phyloP scores from a whole-genome alignment of 1,140 invertebrate species.

The Lepidotrigona ventralis region DNA sequence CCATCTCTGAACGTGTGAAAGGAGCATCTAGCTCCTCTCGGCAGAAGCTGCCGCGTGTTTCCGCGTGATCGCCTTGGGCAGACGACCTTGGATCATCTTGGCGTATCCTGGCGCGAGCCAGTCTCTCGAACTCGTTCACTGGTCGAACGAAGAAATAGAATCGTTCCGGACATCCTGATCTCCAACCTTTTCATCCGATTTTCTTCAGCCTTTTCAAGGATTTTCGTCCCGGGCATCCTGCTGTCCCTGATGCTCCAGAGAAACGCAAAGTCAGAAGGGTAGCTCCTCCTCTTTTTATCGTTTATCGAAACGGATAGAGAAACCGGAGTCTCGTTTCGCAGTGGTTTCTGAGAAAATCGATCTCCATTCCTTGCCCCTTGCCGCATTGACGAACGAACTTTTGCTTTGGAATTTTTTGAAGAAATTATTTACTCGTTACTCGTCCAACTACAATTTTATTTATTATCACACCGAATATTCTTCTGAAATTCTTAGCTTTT shows the following conservation, averaged over 20 bases:
- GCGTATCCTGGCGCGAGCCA: not conserved
- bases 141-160: slow-evolving; percentile 11
- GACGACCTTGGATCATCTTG: slow-evolving; percentile 10
- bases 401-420: not conserved
- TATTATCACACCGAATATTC: not conserved
- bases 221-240: not conserved
- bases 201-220: not conserved
- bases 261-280: slow-evolving; percentile 7
- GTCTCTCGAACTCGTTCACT: slow-evolving; percentile 7
- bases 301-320: no score
- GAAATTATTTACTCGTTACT: not conserved
- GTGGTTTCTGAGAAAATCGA: not conserved
- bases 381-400: not conserved
- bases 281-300: no score
- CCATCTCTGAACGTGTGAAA: slow-evolving; percentile 24
- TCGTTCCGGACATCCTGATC: not conserved
- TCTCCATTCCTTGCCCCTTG: not conserved
- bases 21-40: not conserved
- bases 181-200: not conserved
- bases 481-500: not conserved
- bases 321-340: not conserved
- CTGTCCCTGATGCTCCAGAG: not conserved
- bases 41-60: not conserved
- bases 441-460: no score
- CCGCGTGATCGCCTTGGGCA: slow-evolving; percentile 36